Evolutionary conservation across 1,140 invertebrate genomes (phyloP).

Genomic region (Gonioctena quinquepunctata): DNA sequence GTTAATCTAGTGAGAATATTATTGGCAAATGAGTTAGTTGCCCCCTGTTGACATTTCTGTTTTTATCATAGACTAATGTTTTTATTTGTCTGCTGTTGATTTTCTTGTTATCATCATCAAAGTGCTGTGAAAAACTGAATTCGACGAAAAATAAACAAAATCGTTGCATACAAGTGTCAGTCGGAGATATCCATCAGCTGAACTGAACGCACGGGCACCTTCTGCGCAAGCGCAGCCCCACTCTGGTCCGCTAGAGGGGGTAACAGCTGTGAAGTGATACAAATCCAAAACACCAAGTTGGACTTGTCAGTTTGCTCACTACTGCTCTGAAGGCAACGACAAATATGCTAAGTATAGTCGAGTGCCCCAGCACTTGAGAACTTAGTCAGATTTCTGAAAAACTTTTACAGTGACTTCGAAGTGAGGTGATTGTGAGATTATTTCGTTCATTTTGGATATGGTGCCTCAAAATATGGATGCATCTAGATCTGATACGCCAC

Average conservation of each 20-base stretch:
- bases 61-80: background rate
- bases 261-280: conserved; percentile 53
- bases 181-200: conserved; percentile 33
- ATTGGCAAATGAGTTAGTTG: no score
- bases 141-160: no score
- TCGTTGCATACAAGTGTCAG: conserved; percentile 12
- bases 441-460: conserved; percentile 53
- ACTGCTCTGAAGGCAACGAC: conserved; percentile 23
- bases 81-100: background rate
- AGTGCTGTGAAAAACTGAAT: background rate
- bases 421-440: conserved; percentile 31
- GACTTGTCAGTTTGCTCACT: conserved; percentile 42
- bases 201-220: background rate
- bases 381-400: conserved; percentile 43
- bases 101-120: background rate
- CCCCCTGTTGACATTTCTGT: no score
- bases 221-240: conserved; percentile 37
- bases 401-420: conserved; percentile 14
- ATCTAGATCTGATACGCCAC: conserved; percentile 58
- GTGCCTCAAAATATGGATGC: conserved; percentile 63
- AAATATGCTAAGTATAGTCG: conserved; percentile 45
- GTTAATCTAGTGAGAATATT: no score
- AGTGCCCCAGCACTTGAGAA: conserved; percentile 45
- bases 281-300: conserved; percentile 48
- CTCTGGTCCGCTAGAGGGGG: conserved; percentile 27